Evolutionary conservation across 2,113 vertebrate species (phyloP).

Genomic region (Actenoides hombroni): DNA sequence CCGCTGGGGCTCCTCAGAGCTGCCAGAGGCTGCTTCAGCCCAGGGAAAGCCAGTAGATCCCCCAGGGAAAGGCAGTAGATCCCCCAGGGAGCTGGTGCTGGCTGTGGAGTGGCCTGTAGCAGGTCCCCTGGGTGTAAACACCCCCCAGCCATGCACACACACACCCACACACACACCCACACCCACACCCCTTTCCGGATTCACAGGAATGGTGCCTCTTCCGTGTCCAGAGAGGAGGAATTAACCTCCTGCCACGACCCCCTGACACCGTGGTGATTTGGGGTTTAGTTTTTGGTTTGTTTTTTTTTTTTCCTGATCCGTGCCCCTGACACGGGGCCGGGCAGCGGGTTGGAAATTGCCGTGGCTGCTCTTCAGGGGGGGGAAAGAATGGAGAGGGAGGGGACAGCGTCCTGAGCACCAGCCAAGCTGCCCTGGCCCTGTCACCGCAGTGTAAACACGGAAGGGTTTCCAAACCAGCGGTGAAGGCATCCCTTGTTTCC

Average conservation of each 20-base stretch:
- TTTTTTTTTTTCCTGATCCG: not conserved
- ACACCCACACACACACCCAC: no score
- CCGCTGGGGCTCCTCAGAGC: not conserved
- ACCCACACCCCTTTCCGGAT: not conserved
- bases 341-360: not conserved
- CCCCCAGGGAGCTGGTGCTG: not conserved
- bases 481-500: not conserved
- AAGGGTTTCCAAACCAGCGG: not conserved
- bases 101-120: fast-evolving
- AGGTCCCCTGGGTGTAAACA: fast-evolving
- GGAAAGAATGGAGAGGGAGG: not conserved
- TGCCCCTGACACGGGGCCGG: not conserved
- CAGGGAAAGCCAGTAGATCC: fast-evolving
- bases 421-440: not conserved
- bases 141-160: not conserved
- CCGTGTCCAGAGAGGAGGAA: not conserved
- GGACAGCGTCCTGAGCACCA: not conserved
- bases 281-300: no score
- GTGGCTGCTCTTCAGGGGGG: not conserved
- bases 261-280: constrained; percentile 16
- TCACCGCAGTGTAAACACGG: not conserved
- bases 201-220: not conserved
- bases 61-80: not conserved
- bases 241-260: not conserved
- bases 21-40: not conserved